A percentile compares a stretch with the other conserved stretches of the same genome.
Conservation (phyloP, 2,888 invertebrate species). For the Acrocera orbiculus region DNA sequence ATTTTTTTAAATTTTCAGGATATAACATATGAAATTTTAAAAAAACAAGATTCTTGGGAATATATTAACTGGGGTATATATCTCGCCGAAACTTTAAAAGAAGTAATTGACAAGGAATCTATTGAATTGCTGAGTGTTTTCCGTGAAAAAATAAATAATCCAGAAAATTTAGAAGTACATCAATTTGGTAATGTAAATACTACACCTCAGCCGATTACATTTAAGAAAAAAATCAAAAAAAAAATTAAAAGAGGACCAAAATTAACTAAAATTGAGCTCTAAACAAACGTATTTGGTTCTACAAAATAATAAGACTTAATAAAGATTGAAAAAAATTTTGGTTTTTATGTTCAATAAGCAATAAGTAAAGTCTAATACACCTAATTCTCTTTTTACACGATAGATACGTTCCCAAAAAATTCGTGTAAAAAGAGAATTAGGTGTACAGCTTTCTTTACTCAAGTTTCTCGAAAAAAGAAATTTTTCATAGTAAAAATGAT, state of each 20-base stretch:
- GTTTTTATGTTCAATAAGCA: too few species aligned
- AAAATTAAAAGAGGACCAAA: conserved; percentile 10
- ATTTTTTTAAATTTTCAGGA: conserved; percentile 17
- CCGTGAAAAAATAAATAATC: conserved; percentile 15
- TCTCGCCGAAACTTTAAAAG: conserved; percentile 12
- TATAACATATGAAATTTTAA: conserved; percentile 13
- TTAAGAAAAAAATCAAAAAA: conserved; percentile 5
- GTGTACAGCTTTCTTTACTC: too few species aligned
- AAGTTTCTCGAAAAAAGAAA: too few species aligned
- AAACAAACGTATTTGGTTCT: background rate
- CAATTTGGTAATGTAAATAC: conserved; percentile 3
- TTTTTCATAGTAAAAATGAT: too few species aligned
- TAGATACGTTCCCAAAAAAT: too few species aligned
- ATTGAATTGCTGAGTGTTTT: conserved; percentile 13
- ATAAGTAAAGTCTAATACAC: too few species aligned
- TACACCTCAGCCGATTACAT: background rate
- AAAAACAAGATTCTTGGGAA: conserved; percentile 12
- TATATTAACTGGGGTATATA: conserved; percentile 14
- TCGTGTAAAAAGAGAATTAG: too few species aligned
- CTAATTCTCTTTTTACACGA: too few species aligned
- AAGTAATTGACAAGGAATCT: conserved; percentile 13
- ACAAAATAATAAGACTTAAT: too few species aligned
- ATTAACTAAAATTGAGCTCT: conserved; percentile 10
- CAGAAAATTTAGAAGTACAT: conserved; percentile 10
- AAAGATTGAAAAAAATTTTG: too few species aligned